Evolutionary conservation across 2,113 vertebrate species (phyloP), one percentile per base, ranked within the genome.

Genomic region (Melospiza georgiana): DNA sequence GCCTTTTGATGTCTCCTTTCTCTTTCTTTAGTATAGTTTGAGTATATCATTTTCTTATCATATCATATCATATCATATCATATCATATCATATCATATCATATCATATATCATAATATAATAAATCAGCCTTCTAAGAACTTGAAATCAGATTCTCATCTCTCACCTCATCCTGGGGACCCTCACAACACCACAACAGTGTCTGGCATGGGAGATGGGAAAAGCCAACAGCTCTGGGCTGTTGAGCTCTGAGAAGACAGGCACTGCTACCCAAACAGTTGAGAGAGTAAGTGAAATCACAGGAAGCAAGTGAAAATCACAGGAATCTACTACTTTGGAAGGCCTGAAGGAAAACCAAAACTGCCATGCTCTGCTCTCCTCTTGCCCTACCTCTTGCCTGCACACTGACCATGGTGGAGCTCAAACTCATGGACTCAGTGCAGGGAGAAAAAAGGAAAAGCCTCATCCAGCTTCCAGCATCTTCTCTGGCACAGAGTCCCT

Each of bases 301-400:
- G 31, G 15, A 62, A 63, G 35, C 5, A 69, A 66, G 24, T 18
- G 48, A 75, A 66, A 67, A 85, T 65, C 43, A 27, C 27, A 37
- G 39, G 24, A 27, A 72, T 35, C 10, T 49, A 54, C 22, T 25
- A 11, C 31, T 54, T 41, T 49, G 14, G 46, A 77, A 59, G 20
- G 19, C 16, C 5, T 1, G 0, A 80, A 89, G 8, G 12, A 61
- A 61, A 76, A 90, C 3, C 23, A 37, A 72, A 73, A 41, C n/a
- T 2, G 0, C 31, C 1, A 4, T 11, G 13, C 3, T 5, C 20
- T 0, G 0, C 12, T 59, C 28, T 72, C 17, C 59, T 31, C 52
- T 48, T 16, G 4, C 17, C 22, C 0, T 0, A 30, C 41, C 65
- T 85, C 89, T 18, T 11, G 6, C 20, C 30, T 31, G 39, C 48